phyloP scores from a whole-genome alignment of 1,140 invertebrate genomes.

The Coenobita brevimanus region DNA sequence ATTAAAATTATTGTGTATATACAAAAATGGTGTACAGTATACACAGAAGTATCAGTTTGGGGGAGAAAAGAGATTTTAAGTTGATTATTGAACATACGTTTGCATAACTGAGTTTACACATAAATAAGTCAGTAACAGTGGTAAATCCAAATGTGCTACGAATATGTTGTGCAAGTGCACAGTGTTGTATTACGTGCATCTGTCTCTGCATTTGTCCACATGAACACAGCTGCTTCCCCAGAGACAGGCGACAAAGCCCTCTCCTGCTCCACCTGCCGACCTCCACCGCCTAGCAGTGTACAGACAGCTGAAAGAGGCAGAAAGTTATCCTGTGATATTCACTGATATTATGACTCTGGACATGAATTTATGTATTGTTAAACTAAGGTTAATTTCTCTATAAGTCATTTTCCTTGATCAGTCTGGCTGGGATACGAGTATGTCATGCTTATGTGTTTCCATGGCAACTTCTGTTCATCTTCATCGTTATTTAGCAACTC shows the following conservation, averaged over 20 bases:
- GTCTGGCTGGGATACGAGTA: neutral
- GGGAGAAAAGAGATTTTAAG: neutral
- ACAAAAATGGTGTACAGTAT: too few species aligned
- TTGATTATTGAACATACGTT: neutral
- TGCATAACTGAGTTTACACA: neutral
- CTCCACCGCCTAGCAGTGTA: neutral
- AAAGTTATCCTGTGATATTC: neutral
- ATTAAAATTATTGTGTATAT: too few species aligned
- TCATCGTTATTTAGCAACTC: too few species aligned
- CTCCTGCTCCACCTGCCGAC: too few species aligned
- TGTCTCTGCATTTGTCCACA: neutral
- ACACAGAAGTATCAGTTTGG: too few species aligned
- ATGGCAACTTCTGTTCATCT: neutral
- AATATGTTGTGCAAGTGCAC: too few species aligned
- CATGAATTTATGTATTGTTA: neutral
- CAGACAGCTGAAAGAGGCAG: neutral
- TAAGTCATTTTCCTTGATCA: neutral
- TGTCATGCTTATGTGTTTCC: neutral
- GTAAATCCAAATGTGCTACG: neutral
- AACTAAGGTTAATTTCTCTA: neutral
- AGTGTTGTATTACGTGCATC: too few species aligned
- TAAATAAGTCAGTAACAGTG: neutral
- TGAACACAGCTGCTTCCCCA: conserved; percentile 1
- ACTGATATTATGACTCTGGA: neutral
- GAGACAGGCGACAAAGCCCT: neutral